phyloP scores from a whole-genome alignment of 2,888 invertebrate genomes.

The Eudemis profundana region DNA sequence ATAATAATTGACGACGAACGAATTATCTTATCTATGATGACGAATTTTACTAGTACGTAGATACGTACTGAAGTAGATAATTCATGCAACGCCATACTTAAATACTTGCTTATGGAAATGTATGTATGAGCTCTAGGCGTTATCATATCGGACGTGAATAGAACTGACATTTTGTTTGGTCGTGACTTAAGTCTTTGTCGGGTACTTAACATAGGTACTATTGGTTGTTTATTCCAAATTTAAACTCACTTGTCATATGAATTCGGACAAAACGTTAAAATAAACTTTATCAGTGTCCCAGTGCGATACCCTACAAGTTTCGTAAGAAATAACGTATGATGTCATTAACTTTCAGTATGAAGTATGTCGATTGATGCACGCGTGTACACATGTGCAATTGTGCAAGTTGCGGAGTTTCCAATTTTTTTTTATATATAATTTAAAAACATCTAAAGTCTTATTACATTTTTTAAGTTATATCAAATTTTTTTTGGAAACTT shows the following conservation, averaged over 20 bases:
- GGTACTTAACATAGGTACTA: not conserved
- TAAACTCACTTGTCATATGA: slow-evolving; percentile 8
- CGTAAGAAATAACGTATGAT: slow-evolving; percentile 7
- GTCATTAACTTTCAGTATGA: not conserved
- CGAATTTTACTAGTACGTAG: not conserved
- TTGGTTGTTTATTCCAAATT: not conserved
- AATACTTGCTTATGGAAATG: not conserved
- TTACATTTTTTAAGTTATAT: too few relatives aligned
- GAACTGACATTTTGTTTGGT: not conserved
- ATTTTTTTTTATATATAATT: too few relatives aligned
- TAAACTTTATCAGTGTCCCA: slow-evolving; percentile 13
- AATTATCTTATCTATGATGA: slow-evolving; percentile 1
- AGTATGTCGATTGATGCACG: too few relatives aligned
- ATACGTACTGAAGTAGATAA: too few relatives aligned
- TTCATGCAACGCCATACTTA: too few relatives aligned
- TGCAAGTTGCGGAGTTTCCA: too few relatives aligned
- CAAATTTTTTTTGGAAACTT: too few relatives aligned
- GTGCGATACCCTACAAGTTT: not conserved
- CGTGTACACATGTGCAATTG: too few relatives aligned
- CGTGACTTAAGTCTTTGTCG: not conserved
- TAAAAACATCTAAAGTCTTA: too few relatives aligned
- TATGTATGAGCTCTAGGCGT: not conserved
- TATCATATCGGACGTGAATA: slow-evolving; percentile 9
- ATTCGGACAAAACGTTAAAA: slow-evolving; percentile 12
- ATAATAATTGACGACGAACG: not conserved